Percentiles rank a stretch among this genome's conserved stretches.
Conservation (phyloP, 92 coral and sea anemone species). For the Epizoanthus stellaris region DNA sequence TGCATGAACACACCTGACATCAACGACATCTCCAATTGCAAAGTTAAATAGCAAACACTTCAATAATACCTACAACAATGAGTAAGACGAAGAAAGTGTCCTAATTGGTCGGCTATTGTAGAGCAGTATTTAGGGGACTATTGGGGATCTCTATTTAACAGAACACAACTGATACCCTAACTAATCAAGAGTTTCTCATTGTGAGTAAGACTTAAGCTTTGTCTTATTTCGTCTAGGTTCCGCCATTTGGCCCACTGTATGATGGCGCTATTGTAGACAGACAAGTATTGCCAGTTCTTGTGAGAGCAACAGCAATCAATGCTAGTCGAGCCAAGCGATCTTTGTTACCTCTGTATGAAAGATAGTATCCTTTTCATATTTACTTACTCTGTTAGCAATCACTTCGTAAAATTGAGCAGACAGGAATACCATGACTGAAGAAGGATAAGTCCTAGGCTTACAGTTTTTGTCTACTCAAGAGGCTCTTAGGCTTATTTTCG, state of each 20-base stretch:
- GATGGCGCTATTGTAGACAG: conserved; percentile 97
- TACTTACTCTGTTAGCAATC: neutral
- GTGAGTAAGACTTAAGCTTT: neutral
- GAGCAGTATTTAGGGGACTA: no score
- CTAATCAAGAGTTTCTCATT: neutral
- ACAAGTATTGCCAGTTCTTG: conserved; percentile 90
- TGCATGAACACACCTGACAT: no score
- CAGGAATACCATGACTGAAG: neutral
- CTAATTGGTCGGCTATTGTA: no score
- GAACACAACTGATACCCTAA: no score
- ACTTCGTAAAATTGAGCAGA: neutral
- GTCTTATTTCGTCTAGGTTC: conserved; percentile 65
- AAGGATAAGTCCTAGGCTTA: neutral
- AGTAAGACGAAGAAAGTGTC: no score
- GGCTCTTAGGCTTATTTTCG: neutral
- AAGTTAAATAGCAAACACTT: no score
- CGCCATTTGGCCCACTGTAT: conserved; percentile 90
- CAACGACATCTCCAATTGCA: no score
- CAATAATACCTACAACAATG: no score
- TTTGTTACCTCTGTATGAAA: conserved; percentile 87
- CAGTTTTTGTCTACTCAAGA: neutral
- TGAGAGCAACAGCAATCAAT: conserved; percentile 94
- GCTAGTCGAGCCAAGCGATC: conserved; percentile 94
- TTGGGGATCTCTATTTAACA: no score
- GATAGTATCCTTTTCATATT: conserved; percentile 91